phyloP scores from a whole-genome alignment of 2,888 invertebrate genomes.

The Heliconius hortense region DNA sequence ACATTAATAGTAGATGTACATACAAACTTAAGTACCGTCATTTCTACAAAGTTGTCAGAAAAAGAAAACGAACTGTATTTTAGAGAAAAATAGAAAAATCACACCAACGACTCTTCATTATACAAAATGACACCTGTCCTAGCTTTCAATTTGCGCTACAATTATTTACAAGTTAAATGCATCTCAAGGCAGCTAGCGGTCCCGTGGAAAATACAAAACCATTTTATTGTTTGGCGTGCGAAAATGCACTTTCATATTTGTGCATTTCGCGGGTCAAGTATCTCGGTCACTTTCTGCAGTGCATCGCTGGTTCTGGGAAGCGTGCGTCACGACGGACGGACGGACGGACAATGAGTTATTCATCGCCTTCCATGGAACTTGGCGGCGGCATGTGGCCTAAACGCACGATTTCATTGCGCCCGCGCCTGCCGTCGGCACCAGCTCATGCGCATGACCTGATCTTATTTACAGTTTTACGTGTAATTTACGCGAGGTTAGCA shows the following conservation, averaged over 20 bases:
- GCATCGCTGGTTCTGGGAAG: constrained; percentile 71
- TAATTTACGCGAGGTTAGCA: constrained; percentile 21
- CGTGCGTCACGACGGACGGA: constrained; percentile 78
- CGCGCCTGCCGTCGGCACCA: constrained; percentile 46
- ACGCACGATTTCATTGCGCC: constrained; percentile 73
- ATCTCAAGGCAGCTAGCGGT: constrained; percentile 32
- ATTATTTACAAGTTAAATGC: constrained; percentile 31
- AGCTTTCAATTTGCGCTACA: constrained; percentile 16
- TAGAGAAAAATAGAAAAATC: background rate
- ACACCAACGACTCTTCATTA: background rate
- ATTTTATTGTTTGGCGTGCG: constrained; percentile 42
- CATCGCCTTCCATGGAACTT: constrained; percentile 78
- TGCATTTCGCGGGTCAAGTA: constrained; percentile 68
- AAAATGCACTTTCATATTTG: constrained; percentile 43
- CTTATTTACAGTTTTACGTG: constrained; percentile 50
- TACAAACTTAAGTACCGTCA: background rate
- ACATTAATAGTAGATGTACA: background rate
- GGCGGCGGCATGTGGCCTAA: constrained; percentile 73
- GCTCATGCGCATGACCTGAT: constrained; percentile 66
- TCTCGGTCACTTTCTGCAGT: constrained; percentile 71
- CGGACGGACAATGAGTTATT: constrained; percentile 81
- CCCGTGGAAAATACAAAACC: constrained; percentile 38
- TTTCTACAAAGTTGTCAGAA: background rate
- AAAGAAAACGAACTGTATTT: background rate
- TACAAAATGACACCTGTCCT: constrained; percentile 10